These are phyloP conservation scores for Bellardia bayeri DNA, from an alignment of 2,888 invertebrate species.

Conservation along the genomic window DNA sequence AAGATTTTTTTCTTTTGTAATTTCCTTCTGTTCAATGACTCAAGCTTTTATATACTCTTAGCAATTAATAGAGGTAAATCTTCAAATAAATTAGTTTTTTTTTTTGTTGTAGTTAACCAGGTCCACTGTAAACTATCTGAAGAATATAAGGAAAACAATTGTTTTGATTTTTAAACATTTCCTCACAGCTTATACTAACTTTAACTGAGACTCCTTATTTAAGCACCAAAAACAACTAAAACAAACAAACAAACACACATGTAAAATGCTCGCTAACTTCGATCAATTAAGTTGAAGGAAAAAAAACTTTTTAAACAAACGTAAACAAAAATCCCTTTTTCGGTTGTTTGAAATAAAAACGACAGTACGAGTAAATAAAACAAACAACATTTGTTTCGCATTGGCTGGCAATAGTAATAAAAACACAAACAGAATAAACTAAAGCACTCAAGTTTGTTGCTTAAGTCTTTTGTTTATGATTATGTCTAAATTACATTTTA, in stretches of 20 bases:
- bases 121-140: slow-evolving; percentile 14
- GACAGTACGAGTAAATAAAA: slow-evolving; percentile 9
- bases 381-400: slow-evolving; percentile 14
- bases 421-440: slow-evolving; percentile 35
- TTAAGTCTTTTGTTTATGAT: slow-evolving; percentile 74
- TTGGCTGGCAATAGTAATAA: not conserved
- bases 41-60: no score
- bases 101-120: no score
- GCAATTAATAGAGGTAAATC: no score
- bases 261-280: slow-evolving; percentile 34
- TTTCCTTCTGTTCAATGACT: not conserved
- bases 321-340: slow-evolving; percentile 37
- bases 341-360: slow-evolving; percentile 15
- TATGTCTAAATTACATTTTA: slow-evolving; percentile 74
- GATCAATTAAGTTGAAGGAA: slow-evolving; percentile 23
- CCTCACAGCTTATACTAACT: not conserved
- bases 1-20: no score
- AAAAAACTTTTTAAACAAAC: slow-evolving; percentile 4
- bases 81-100: no score
- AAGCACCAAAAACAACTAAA: not conserved
- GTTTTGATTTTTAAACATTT: not conserved
- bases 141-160: not conserved
- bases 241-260: not conserved
- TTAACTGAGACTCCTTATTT: not conserved
- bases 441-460: slow-evolving; percentile 65